phyloP scores from a whole-genome alignment of 2,888 invertebrate genomes.

The Hedya salicella region DNA sequence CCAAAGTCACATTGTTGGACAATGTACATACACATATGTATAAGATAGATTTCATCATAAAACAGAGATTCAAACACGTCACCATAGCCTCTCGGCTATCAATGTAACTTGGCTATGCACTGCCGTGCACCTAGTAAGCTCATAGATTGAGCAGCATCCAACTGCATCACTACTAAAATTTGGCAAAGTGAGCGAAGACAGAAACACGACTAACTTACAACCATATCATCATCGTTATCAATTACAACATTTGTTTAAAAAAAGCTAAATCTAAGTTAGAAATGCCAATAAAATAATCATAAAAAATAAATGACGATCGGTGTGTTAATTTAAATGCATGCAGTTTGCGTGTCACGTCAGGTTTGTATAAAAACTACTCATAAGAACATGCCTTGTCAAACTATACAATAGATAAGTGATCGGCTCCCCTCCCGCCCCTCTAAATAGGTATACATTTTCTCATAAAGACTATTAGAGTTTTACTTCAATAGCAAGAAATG shows the following conservation, averaged over 20 bases:
- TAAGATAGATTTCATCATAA: background rate
- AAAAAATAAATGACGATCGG: slow-evolving; percentile 2
- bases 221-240: background rate
- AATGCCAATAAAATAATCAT: background rate
- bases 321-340: slow-evolving; percentile 30
- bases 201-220: slow-evolving; percentile 18
- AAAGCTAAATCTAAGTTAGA: slow-evolving; percentile 10
- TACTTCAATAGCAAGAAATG: slow-evolving; percentile 12
- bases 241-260: background rate
- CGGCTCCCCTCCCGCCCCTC: too few species aligned
- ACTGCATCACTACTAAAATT: slow-evolving; percentile 47
- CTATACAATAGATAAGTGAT: background rate
- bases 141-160: slow-evolving; percentile 19
- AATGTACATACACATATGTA: background rate
- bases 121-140: slow-evolving; percentile 17
- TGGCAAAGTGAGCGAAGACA: slow-evolving; percentile 50
- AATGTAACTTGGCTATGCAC: slow-evolving; percentile 13
- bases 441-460: too few species aligned
- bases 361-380: slow-evolving; percentile 18
- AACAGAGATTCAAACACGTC: slow-evolving; percentile 28
- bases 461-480: slow-evolving; percentile 7
- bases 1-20: slow-evolving; percentile 4
- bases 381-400: slow-evolving; percentile 11
- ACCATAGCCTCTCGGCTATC: background rate
- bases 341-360: background rate